Evolutionary conservation across 2,888 invertebrate species (phyloP).

Genomic region (Perizoma flavofasciatum): DNA sequence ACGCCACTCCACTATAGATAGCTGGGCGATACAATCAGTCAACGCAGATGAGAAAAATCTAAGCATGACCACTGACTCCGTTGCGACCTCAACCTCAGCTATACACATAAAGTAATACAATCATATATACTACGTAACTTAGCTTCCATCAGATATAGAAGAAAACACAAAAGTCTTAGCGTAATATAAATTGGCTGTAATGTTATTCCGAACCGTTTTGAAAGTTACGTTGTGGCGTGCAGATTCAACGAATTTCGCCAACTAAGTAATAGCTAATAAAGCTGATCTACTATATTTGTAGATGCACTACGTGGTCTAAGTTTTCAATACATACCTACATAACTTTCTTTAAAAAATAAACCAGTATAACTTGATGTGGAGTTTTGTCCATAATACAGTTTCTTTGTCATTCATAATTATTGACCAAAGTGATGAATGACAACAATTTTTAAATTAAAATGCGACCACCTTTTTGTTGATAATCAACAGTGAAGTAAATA

Average conservation of each 20-base stretch:
- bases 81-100: conserved; percentile 44
- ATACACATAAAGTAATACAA: conserved; percentile 28
- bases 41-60: conserved; percentile 73
- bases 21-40: conserved; percentile 65
- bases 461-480: not conserved
- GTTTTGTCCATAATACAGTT: no score
- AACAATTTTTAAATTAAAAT: no score
- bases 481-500: conserved; percentile 11
- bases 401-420: no score
- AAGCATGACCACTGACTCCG: conserved; percentile 50
- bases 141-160: conserved; percentile 19
- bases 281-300: conserved; percentile 15
- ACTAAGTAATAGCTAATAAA: conserved; percentile 22
- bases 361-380: no score
- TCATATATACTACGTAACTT: conserved; percentile 20
- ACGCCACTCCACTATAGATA: conserved; percentile 65
- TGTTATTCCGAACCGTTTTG: conserved; percentile 9
- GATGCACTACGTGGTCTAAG: not conserved
- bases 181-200: conserved; percentile 11
- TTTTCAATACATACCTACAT: no score
- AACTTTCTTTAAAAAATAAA: no score
- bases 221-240: conserved; percentile 34
- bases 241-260: conserved; percentile 32
- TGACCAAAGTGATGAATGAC: no score
- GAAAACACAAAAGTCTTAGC: conserved; percentile 1